A percentile compares a stretch with the other conserved stretches of the same genome.
Evolutionary conservation across 2,113 vertebrate species (phyloP).

Genomic region (Pseudorhombus dupliciocellatus): DNA sequence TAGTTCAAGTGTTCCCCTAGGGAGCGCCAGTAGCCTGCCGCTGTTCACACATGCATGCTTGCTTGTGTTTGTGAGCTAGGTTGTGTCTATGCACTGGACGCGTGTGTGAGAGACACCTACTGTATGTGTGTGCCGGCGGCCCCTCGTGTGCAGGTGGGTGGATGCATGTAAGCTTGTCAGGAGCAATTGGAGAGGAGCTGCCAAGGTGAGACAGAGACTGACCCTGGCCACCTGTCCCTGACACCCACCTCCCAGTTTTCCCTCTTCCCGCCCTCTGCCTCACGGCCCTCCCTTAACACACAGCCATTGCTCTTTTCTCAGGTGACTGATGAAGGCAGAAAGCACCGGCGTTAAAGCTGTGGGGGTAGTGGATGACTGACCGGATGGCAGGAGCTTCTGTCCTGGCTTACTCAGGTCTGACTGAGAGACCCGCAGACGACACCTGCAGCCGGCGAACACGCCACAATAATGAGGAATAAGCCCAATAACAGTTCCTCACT

Average conservation of each 20-base stretch:
- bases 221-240: slow-evolving; percentile 78
- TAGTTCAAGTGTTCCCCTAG: slow-evolving; percentile 61
- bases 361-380: slow-evolving; percentile 54
- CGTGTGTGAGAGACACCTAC: slow-evolving; percentile 43
- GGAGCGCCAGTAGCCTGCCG: slow-evolving; percentile 49
- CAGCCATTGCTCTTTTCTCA: slow-evolving; percentile 50
- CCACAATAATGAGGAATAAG: slow-evolving; percentile 13
- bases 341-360: slow-evolving; percentile 48
- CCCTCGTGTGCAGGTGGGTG: slow-evolving; percentile 67
- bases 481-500: slow-evolving; percentile 1
- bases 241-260: slow-evolving; percentile 55
- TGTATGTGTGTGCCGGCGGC: slow-evolving; percentile 18
- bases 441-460: slow-evolving; percentile 43
- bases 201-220: slow-evolving; percentile 72
- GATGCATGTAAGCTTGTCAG: slow-evolving; percentile 74
- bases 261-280: neutral
- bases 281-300: slow-evolving; percentile 33
- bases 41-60: slow-evolving; percentile 5
- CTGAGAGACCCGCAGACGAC: slow-evolving; percentile 54
- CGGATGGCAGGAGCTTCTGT: slow-evolving; percentile 45
- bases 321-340: slow-evolving; percentile 76
- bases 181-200: slow-evolving; percentile 65
- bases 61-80: slow-evolving; percentile 19
- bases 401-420: slow-evolving; percentile 65
- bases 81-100: neutral